Evolutionary conservation across 2,113 vertebrate genomes (phyloP).

Genomic region (Syngnathoides biaculeatus): DNA sequence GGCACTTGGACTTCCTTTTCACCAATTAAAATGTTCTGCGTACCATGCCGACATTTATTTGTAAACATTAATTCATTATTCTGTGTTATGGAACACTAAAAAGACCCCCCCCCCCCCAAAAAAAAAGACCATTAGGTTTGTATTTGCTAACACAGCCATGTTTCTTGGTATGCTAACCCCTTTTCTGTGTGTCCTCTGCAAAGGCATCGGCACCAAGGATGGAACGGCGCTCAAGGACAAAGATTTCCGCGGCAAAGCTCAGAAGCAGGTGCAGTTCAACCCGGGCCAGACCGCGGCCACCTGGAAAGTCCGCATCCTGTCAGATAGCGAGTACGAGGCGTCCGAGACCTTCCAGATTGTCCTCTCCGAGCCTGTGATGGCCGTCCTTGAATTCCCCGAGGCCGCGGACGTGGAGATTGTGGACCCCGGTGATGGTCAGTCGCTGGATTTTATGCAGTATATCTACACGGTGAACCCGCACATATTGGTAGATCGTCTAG

Average conservation of each 20-base stretch:
- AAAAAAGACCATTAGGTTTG: not conserved
- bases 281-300: constrained; percentile 86
- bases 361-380: constrained; percentile 91
- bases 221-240: constrained; percentile 84
- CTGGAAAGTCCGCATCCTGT: constrained; percentile 84
- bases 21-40: too few species aligned
- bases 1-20: too few species aligned
- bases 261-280: constrained; percentile 96
- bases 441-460: not conserved
- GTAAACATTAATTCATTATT: too few species aligned
- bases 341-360: constrained; percentile 87
- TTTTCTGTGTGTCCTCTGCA: not conserved
- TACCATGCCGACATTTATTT: too few species aligned
- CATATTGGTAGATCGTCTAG: too few species aligned
- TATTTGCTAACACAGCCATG: not conserved
- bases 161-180: constrained; percentile 1
- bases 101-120: too few species aligned
- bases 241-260: constrained; percentile 90
- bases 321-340: constrained; percentile 81
- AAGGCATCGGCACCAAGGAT: constrained; percentile 88
- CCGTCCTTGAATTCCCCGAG: constrained; percentile 81
- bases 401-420: constrained; percentile 83
- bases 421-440: constrained; percentile 88
- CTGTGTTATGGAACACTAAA: too few species aligned
- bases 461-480: too few species aligned